Base-by-base conservation (phyloP, 2,797 vertebrate species). In the Megaceryle alcyon region DNA sequence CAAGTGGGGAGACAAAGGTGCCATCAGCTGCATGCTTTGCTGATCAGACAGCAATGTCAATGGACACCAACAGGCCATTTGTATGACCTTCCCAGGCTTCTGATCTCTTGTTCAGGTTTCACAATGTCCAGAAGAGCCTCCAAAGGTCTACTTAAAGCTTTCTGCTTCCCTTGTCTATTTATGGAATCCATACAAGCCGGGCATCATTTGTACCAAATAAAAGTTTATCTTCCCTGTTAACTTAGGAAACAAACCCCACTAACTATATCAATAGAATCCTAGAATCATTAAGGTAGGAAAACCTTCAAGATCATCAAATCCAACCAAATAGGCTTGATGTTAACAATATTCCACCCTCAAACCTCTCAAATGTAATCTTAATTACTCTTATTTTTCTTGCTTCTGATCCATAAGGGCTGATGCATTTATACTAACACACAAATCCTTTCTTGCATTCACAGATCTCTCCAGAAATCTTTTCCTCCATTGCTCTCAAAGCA, bases 41-140 rank as follows among this genome's bases (percentile, higher is more conserved):
- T 59, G 20, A 16, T 9, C 51, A 20, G 54, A 54, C 59, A 63
- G 43, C 54, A 46, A 25, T 2, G 3, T 16, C 61, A 29, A 29
- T 1, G 48, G 31, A 3, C 10, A n/a, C 8, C 16, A 48, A 4
- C 7, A n/a, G 16, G 39, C 12, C 15, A 4, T 60, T 48, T 43
- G 6, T 3, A 9, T 8, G 20, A 43, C 12, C 12, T 25, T n/a
- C 7, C 23, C 53, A 8, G 4, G 4, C 39, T 44, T n/a, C 4
- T 1, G 0, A 3, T 5, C 5, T 18, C 49, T 46, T 15, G 1
- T 31, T 54, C 4, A 10, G 12, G 46, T 31, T 78, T 63, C 31
- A 8, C 6, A 51, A 46, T 14, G 9, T 11, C 28, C 39, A 60
- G 59, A 82, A 82, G 2, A 43, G 14, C 39, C 29, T 39, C 26